Evolutionary conservation across 2,797 vertebrate species (phyloP).

Genomic region (Echiichthys vipera): DNA sequence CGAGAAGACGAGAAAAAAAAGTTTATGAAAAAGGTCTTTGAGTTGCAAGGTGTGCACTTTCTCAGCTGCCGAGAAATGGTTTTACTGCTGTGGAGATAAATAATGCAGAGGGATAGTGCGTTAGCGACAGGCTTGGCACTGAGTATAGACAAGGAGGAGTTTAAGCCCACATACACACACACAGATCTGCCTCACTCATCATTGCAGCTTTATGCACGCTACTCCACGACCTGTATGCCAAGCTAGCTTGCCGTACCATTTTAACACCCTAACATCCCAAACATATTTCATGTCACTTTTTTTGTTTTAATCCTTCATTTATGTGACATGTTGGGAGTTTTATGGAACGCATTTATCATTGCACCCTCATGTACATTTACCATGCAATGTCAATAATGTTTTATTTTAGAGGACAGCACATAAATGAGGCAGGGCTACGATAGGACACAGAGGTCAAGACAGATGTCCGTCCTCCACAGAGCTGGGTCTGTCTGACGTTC

Average conservation of each 20-base stretch:
- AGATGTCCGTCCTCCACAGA: no score
- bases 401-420: constrained; percentile 64
- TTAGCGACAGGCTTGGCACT: constrained; percentile 60
- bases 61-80: constrained; percentile 50
- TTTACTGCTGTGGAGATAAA: constrained; percentile 69
- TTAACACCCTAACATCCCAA: constrained; percentile 13
- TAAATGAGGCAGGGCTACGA: constrained; percentile 33
- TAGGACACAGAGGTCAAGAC: constrained; percentile 61
- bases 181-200: constrained; percentile 40
- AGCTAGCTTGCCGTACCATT: constrained; percentile 1
- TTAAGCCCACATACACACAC: constrained; percentile 26
- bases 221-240: constrained; percentile 32
- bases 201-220: constrained; percentile 40
- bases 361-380: constrained; percentile 55
- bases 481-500: no score
- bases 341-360: constrained; percentile 63
- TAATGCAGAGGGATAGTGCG: constrained; percentile 74
- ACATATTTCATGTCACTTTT: constrained; percentile 58
- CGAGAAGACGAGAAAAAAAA: constrained; percentile 33
- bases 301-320: constrained; percentile 66
- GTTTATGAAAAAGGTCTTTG: constrained; percentile 72
- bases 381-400: constrained; percentile 56
- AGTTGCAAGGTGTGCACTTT: constrained; percentile 74
- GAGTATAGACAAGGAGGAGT: constrained; percentile 31
- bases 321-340: constrained; percentile 57